These are phyloP conservation scores for Condylura cristata DNA, from an alignment of 2,113 vertebrate species.

Conservation along the genomic window DNA sequence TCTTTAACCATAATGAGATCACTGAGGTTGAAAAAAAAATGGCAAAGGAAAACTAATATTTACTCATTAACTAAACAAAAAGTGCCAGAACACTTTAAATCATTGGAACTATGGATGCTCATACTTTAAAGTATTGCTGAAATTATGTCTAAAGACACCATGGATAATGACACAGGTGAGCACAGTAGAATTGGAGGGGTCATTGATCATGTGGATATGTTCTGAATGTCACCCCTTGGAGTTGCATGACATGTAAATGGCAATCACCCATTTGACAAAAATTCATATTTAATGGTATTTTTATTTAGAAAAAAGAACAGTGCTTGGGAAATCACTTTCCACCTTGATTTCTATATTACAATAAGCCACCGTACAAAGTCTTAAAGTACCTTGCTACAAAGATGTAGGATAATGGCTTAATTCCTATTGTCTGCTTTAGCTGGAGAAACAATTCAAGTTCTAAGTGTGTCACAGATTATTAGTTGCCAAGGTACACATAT, in stretches of 20 bases:
- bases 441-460: conserved; percentile 57
- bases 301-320: conserved; percentile 6
- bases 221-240: background rate
- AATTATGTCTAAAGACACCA: background rate
- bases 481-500: conserved; percentile 72
- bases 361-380: conserved; percentile 65
- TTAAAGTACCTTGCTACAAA: conserved; percentile 65
- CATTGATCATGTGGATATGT: background rate
- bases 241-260: background rate
- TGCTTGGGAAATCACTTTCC: conserved; percentile 49
- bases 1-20: background rate
- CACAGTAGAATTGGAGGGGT: background rate
- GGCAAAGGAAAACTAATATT: background rate
- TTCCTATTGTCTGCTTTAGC: conserved; percentile 62
- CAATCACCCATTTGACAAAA: background rate
- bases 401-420: conserved; percentile 54
- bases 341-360: conserved; percentile 70
- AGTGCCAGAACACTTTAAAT: background rate
- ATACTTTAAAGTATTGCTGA: background rate
- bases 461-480: conserved; percentile 67
- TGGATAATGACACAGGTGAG: background rate
- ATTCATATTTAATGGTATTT: background rate
- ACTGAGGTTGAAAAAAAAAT: background rate
- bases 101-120: background rate
- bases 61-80: background rate